phyloP scores from a whole-genome alignment of 2,888 invertebrate species.

The Stenichneumon culpator region DNA sequence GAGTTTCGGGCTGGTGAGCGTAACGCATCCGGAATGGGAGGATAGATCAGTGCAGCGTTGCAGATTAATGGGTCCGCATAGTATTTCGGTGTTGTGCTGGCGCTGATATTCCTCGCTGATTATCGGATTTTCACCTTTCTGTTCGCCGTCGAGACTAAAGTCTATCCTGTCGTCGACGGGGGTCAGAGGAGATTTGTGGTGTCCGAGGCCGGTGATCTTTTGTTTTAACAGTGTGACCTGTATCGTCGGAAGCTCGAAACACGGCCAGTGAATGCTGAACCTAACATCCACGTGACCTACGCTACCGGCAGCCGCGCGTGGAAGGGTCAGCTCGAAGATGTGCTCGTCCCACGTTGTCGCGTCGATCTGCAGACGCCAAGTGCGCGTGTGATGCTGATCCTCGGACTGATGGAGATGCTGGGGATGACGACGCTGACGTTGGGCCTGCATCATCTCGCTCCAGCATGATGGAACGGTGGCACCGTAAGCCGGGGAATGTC shows the following conservation, averaged over 20 bases:
- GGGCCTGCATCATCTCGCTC: conserved; percentile 97
- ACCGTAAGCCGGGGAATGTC: conserved; percentile 90
- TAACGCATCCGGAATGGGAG: conserved; percentile 93
- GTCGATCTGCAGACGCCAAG: conserved; percentile 89
- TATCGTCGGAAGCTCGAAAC: conserved; percentile 92
- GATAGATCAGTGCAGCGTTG: conserved; percentile 94
- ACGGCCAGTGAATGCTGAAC: conserved; percentile 93
- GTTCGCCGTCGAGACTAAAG: conserved; percentile 82
- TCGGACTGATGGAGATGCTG: conserved; percentile 90
- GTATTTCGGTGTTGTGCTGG: conserved; percentile 95
- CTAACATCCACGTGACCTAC: conserved; percentile 96
- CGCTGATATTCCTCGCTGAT: conserved; percentile 93
- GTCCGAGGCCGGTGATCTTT: conserved; percentile 89
- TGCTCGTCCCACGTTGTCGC: conserved; percentile 96
- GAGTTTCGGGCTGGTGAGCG: conserved; percentile 94
- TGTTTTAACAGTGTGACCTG: conserved; percentile 91
- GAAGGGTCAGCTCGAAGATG: conserved; percentile 94
- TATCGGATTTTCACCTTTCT: conserved; percentile 90
- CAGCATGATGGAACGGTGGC: conserved; percentile 97
- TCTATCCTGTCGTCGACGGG: conserved; percentile 87
- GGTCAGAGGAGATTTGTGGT: conserved; percentile 85
- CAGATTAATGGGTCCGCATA: conserved; percentile 95
- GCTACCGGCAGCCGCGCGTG: conserved; percentile 88
- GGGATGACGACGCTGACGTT: conserved; percentile 95
- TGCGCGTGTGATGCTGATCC: conserved; percentile 91